phyloP scores from a whole-genome alignment of 2,888 invertebrate genomes.

The Pollenia angustigena region DNA sequence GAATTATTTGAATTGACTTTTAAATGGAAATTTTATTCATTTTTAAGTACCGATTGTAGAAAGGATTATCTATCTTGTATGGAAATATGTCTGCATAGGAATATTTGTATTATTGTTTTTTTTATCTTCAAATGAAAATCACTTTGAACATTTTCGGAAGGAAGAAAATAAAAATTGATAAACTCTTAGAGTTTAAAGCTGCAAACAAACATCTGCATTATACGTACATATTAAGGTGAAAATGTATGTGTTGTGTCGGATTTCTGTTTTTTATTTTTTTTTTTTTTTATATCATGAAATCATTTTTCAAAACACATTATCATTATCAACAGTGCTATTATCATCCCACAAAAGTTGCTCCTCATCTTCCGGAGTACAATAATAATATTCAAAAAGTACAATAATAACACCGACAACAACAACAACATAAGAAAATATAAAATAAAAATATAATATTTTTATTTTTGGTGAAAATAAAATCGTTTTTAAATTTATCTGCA shows the following conservation, averaged over 20 bases:
- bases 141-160: constrained; percentile 24
- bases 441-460: constrained; percentile 56
- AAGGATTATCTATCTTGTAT: background rate
- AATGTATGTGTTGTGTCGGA: background rate
- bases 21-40: constrained; percentile 27
- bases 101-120: constrained; percentile 5
- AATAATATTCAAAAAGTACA: constrained; percentile 26
- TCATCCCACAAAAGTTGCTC: constrained; percentile 61
- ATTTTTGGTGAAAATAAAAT: constrained; percentile 55
- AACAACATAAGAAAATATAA: constrained; percentile 3
- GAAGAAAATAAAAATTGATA: background rate
- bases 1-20: constrained; percentile 29
- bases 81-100: background rate
- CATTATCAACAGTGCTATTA: constrained; percentile 57
- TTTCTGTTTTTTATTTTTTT: background rate
- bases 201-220: too few species aligned
- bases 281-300: constrained; percentile 50
- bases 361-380: constrained; percentile 28
- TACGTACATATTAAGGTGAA: too few species aligned
- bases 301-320: constrained; percentile 63
- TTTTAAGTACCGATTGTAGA: constrained; percentile 35
- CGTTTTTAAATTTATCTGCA: constrained; percentile 57
- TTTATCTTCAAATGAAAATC: constrained; percentile 33
- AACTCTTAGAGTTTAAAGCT: too few species aligned
- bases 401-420: constrained; percentile 9